Evolutionary conservation across 2,888 invertebrate species (phyloP), one percentile per base, ranked within the genome.

Genomic region (Rhodophaea formosa): DNA sequence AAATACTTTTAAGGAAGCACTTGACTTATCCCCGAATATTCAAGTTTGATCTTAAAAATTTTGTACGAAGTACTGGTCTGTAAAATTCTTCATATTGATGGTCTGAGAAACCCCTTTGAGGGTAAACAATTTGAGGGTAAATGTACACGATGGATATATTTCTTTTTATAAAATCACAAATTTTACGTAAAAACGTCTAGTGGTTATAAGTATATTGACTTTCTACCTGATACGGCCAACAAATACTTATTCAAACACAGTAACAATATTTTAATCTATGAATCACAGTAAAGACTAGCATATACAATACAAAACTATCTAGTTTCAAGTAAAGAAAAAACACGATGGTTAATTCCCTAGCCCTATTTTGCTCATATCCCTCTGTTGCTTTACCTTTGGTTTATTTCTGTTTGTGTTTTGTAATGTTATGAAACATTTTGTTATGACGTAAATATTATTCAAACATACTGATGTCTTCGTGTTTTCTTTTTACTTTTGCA

Each of bases 261-360:
- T 47, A 52, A 57, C 54, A 57, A 59, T 63, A 69, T 63, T 59
- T 63, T 64, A 53, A 68, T 60, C 75, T 81, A 83, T 73, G 70
- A 84, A 87, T 87, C 87, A 87, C 87, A 86, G 87, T 84, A 80
- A 74, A 77, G 84, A 86, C 86, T 87, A 86, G 87, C 78, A 75
- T 80, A 77, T 75, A 74, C 59, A 57, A 43, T 54, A 49, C 23
- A 53, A 55, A 44, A 46, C 42, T 53, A 47, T 35, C 46, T 56
- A 42, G 8, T 39, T 29, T 39, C 1, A 8, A 17, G 39, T 39
- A 51, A 32, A 51, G 32, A 10, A 30, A n/a, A 30, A 14, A 29
- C 35, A 32, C 16, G 32, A 32, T 30, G 7, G 23, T 23, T 7
- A 7, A 29, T 29, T 7, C n/a, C 23, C 23, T 0, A 7, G 12